Evolutionary conservation across 2,888 invertebrate genomes (phyloP).

Genomic region (Ctenicera cuprea): DNA sequence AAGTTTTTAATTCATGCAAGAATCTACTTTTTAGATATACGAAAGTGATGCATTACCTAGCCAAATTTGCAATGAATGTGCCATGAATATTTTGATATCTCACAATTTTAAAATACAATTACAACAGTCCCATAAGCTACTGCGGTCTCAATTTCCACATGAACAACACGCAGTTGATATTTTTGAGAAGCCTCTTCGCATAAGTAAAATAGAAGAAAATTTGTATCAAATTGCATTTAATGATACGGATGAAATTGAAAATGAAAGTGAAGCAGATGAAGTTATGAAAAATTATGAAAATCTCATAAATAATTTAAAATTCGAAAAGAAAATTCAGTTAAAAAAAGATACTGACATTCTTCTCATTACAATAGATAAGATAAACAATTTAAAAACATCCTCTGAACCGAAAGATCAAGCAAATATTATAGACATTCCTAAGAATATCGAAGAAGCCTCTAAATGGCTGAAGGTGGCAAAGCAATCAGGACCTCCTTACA

Average conservation of each 20-base stretch:
- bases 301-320: not conserved
- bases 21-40: not conserved
- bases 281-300: not conserved
- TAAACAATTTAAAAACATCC: not conserved
- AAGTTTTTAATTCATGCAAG: not conserved
- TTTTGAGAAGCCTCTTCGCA: not conserved
- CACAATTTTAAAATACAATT: slow-evolving; percentile 23
- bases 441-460: not conserved
- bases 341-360: not conserved
- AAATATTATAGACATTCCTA: not conserved
- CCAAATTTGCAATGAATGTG: slow-evolving; percentile 17
- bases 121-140: slow-evolving; percentile 8
- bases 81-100: slow-evolving; percentile 1
- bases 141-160: not conserved
- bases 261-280: not conserved
- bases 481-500: not conserved
- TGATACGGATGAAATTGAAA: not conserved
- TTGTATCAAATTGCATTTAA: not conserved
- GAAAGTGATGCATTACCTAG: not conserved
- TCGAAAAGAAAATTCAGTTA: not conserved
- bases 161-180: not conserved
- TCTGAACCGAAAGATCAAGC: not conserved
- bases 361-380: not conserved
- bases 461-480: slow-evolving; percentile 1
- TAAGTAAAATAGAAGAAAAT: slow-evolving; percentile 11